Conservation (phyloP, 2,113 vertebrate species). For the Chiloscyllium plagiosum region DNA sequence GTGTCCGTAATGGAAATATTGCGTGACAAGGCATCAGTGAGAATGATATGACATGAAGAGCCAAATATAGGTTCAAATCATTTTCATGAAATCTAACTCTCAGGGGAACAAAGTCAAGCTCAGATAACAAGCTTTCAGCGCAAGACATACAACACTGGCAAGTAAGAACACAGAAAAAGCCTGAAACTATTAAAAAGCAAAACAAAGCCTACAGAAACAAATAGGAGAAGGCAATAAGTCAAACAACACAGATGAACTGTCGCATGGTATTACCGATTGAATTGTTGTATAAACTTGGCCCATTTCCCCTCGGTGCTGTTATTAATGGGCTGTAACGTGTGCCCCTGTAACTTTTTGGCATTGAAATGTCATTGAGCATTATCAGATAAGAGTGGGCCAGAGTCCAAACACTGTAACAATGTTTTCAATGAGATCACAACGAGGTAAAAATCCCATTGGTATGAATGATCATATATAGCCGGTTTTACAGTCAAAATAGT, state of each 20-base stretch:
- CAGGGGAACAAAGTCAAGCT: not conserved
- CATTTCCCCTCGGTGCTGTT: not conserved
- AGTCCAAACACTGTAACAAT: not conserved
- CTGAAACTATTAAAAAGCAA: not conserved
- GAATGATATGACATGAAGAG: not conserved
- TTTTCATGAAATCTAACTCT: constrained; percentile 14
- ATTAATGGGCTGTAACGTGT: not conserved
- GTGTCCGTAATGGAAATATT: not conserved
- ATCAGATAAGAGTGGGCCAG: no score
- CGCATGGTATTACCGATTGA: not conserved
- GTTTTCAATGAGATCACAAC: not conserved
- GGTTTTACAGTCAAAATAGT: not conserved
- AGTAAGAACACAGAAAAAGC: not conserved
- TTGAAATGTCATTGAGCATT: not conserved
- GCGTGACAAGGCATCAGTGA: not conserved
- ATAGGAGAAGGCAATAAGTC: not conserved
- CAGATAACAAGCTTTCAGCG: not conserved
- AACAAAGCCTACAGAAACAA: not conserved
- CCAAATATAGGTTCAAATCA: not conserved
- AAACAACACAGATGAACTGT: constrained; percentile 8
- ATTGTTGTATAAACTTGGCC: not conserved
- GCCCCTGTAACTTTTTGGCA: not conserved
- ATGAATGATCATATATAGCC: not conserved
- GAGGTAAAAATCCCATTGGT: not conserved
- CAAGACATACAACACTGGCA: not conserved